phyloP scores from a whole-genome alignment of 2,113 vertebrate genomes.

The Leucopsar rothschildi region DNA sequence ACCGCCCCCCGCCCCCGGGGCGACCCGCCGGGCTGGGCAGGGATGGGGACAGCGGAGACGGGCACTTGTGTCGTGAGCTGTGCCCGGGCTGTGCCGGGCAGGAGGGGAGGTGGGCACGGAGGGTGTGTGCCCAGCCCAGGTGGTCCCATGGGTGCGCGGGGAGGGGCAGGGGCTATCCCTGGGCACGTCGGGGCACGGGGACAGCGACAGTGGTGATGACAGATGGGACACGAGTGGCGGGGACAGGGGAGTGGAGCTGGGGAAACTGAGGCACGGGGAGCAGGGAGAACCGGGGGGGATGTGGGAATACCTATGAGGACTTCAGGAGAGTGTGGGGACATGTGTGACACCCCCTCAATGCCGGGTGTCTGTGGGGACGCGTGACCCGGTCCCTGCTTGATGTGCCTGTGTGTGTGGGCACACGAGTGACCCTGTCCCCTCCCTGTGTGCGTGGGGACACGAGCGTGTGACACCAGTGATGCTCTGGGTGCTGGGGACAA shows the following conservation, averaged over 20 bases:
- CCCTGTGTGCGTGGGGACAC: background rate
- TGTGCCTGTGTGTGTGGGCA: background rate
- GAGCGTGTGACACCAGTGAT: background rate
- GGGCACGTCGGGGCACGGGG: background rate
- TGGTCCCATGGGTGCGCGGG: background rate
- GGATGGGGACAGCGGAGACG: fast-evolving
- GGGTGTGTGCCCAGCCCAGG: background rate
- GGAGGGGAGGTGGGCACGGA: background rate
- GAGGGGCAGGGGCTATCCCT: background rate
- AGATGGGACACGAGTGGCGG: background rate
- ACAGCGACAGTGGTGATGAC: background rate
- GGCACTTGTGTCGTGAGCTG: fast-evolving
- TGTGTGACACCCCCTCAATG: background rate
- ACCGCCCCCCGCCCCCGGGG: background rate
- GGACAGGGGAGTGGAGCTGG: background rate
- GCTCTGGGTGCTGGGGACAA: background rate
- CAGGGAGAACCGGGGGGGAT: fast-evolving
- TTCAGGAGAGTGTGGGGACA: background rate
- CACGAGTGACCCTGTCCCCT: background rate
- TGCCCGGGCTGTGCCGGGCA: background rate
- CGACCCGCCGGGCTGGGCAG: no score
- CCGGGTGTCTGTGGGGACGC: fast-evolving
- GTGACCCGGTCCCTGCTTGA: background rate
- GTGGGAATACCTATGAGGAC: background rate
- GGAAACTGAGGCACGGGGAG: background rate